Evolutionary conservation across 2,113 vertebrate genomes (phyloP), one percentile per base, ranked within the genome.

Genomic region (Lagopus leucura): DNA sequence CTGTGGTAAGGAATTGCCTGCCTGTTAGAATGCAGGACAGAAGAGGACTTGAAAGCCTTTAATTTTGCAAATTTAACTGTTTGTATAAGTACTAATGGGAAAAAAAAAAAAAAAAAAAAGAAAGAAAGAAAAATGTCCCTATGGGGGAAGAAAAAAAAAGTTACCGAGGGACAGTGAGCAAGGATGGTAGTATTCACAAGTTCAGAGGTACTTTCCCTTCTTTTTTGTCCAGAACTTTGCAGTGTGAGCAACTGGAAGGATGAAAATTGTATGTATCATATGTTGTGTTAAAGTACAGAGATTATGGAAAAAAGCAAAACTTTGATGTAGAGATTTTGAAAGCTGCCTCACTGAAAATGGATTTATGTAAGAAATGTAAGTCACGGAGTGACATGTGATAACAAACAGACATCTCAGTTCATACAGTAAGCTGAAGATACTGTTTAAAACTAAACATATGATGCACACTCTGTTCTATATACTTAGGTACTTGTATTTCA

Each of bases 1-100:
- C 97, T 99, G 40, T 99, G 99, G 99, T 99, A 97, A 98, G 98
- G 34, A 48, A 73, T 11, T 52, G 8, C 30, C 15, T 6, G 4
- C 87, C 55, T 65, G 47, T 17, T 82, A 24, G 42, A 43, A 6
- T 17, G n/a, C 80, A 22, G 12, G 2, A 9, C 34, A 63, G 36
- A n/a, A 34, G 40, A 63, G 8, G 19, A 28, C 54, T 88, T 96
- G 48, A 86, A 90, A 90, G 34, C 6, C 21, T 70, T 77, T 58
- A 15, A 4, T 69, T 84, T 58, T 90, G 24, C 38, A 61, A 42
- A 36, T 90, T 90, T 85, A 52, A 84, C 58, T 72, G 60, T 88
- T 48, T 45, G 0, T 73, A 16, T 91, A 27, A 85, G 34, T 42
- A 50, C 28, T 82, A 66, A 38, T 11, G 11, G 11, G 34, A 30